Base-by-base conservation (phyloP, 1,140 invertebrate genomes). In the Drosophila ercepeae region DNA sequence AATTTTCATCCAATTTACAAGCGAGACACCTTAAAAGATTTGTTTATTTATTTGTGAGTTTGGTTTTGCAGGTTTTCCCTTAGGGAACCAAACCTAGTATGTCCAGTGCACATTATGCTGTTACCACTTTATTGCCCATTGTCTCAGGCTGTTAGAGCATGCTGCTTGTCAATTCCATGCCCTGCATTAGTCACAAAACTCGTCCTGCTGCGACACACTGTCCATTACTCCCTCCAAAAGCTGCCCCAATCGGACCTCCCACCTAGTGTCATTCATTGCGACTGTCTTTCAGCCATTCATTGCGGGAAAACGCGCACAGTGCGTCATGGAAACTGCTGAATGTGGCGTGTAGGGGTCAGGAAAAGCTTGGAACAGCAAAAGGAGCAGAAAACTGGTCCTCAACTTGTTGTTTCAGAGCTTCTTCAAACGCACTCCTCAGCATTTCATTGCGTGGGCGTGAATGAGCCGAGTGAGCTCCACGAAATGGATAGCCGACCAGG, bases 131-230 rank as follows among this genome's bases (percentile, higher is more conserved):
- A 52, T 27, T 67, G 57, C 45, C 44, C 13, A 29, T 55, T 60
- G 57, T 69, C 42, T 34, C 50, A 21, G 39, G 14, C 46, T 70
- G 71, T 29, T 52, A 36, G 57, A 64, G 52, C 78, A 53, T 19
- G 58, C 34, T 67, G 64, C 65, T 45, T 67, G 67, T 59, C 44
- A 49, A 39, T 57, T 59, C 44, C 59, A 74, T 63, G 70, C 48
- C 45, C 13, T 54, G 77, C 70, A 79, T 79, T 75, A 79, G 59
- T 78, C 59, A 64, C 51, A 45, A 21, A 45, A 59, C 21, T 45
- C 41, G 34, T 23, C 52, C n/a, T n/a, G n/a, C 49, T 52, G 46
- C 39, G 23, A 45, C 68, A 42, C 27, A 39, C 32, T 67, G 44
- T 36, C 46, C 64, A 68, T 68, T 68, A 53, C 48, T 48, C 46